Evolutionary conservation across 92 coral and sea anemone genomes (phyloP).

Genomic region (Bergia sp.): DNA sequence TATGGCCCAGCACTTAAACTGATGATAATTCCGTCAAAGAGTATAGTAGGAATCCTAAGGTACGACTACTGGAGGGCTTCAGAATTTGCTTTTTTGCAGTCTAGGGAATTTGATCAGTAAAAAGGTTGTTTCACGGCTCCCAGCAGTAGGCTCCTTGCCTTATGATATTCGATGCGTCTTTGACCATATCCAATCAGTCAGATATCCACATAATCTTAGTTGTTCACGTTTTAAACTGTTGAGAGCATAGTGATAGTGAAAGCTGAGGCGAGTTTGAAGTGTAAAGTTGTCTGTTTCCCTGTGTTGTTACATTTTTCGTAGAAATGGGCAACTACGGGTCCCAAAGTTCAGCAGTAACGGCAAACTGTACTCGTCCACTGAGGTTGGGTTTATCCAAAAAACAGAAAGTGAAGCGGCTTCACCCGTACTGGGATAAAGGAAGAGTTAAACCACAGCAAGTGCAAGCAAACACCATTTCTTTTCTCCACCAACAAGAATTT

Average conservation of each 20-base stretch:
- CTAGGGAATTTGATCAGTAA: too few species aligned
- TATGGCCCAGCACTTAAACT: too few species aligned
- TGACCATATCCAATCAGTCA: background rate
- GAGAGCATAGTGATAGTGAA: background rate
- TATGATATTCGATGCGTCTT: too few species aligned
- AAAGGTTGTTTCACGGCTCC: too few species aligned
- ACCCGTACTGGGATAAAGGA: conserved; percentile 48
- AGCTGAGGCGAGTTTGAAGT: too few species aligned
- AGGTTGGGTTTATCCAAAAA: conserved; percentile 87
- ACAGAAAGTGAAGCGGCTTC: conserved; percentile 55
- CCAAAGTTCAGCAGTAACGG: background rate
- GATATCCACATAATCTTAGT: background rate
- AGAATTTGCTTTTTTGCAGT: too few species aligned
- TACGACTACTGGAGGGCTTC: too few species aligned
- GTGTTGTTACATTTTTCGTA: background rate
- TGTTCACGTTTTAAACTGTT: background rate
- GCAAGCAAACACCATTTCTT: background rate
- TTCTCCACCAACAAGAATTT: background rate
- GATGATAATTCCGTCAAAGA: too few species aligned
- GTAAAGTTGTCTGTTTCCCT: background rate
- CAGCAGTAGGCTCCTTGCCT: too few species aligned
- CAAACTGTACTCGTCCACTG: conserved; percentile 55
- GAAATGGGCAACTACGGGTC: background rate
- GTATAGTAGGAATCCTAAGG: too few species aligned
- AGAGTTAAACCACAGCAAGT: background rate